Percentiles rank a stretch among this genome's conserved stretches.
Evolutionary conservation across 2,888 invertebrate genomes (phyloP).

Genomic region (Nemapogon koenigi): DNA sequence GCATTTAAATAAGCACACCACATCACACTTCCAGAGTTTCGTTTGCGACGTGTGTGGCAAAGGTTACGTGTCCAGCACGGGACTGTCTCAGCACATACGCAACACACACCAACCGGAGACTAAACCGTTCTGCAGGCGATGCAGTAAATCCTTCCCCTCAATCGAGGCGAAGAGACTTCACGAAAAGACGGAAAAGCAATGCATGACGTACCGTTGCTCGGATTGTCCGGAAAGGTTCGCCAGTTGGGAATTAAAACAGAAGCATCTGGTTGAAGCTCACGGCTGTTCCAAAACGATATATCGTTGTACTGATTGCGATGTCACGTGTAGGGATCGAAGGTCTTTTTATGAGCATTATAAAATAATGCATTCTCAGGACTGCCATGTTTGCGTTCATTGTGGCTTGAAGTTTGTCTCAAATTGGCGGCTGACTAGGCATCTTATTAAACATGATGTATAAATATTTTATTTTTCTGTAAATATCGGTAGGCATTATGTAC

Average conservation of each 20-base stretch:
- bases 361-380: slow-evolving; percentile 42
- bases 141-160: slow-evolving; percentile 40
- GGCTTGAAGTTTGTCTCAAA: slow-evolving; percentile 42
- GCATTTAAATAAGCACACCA: slow-evolving; percentile 40
- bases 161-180: slow-evolving; percentile 50
- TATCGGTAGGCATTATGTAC: neutral
- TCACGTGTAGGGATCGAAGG: slow-evolving; percentile 35
- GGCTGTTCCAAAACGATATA: slow-evolving; percentile 33
- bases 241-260: slow-evolving; percentile 36
- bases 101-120: slow-evolving; percentile 33
- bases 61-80: slow-evolving; percentile 35
- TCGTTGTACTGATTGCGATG: slow-evolving; percentile 39
- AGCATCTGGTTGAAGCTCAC: slow-evolving; percentile 43
- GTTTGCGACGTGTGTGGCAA: slow-evolving; percentile 48
- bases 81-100: slow-evolving; percentile 39
- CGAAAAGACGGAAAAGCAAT: slow-evolving; percentile 37
- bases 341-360: slow-evolving; percentile 47
- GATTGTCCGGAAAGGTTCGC: slow-evolving; percentile 44
- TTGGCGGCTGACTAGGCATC: slow-evolving; percentile 39
- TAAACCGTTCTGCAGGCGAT: slow-evolving; percentile 39
- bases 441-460: slow-evolving; percentile 34
- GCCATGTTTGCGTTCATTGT: slow-evolving; percentile 43
- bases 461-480: slow-evolving; percentile 1
- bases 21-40: slow-evolving; percentile 36
- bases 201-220: slow-evolving; percentile 47